phyloP scores from a whole-genome alignment of 2,888 invertebrate genomes.

The Eupithecia abbreviata region DNA sequence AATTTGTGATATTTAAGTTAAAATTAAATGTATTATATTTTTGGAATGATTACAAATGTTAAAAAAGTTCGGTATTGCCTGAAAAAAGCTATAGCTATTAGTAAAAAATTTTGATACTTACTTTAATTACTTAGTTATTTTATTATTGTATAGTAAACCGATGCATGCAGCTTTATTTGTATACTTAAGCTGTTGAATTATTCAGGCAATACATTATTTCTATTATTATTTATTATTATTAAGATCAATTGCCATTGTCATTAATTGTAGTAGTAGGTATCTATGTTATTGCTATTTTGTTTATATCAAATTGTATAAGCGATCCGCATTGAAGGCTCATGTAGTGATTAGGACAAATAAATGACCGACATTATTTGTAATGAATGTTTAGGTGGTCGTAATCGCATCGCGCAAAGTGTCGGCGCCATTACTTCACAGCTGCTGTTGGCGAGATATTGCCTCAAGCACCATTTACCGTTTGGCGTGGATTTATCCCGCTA shows the following conservation, averaged over 20 bases:
- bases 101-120: too few species aligned
- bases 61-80: too few species aligned
- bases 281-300: background rate
- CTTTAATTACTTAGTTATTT: too few species aligned
- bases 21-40: too few species aligned
- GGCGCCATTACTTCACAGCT: constrained; percentile 82
- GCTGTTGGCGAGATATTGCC: constrained; percentile 81
- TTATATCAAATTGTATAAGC: constrained; percentile 50
- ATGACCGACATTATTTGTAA: constrained; percentile 83
- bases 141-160: too few species aligned
- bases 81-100: too few species aligned
- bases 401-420: constrained; percentile 83
- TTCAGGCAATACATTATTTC: too few species aligned
- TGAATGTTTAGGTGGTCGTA: constrained; percentile 84
- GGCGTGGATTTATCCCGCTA: constrained; percentile 70
- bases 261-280: background rate
- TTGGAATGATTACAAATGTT: too few species aligned
- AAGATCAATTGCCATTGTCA: too few species aligned
- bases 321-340: constrained; percentile 62
- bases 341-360: constrained; percentile 82
- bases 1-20: background rate
- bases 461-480: constrained; percentile 73
- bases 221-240: too few species aligned
- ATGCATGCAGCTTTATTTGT: too few species aligned
- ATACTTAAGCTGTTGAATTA: too few species aligned